Evolutionary conservation across 2,888 invertebrate species (phyloP), one percentile per base, ranked within the genome.

Genomic region (Pasiphila rectangulata): DNA sequence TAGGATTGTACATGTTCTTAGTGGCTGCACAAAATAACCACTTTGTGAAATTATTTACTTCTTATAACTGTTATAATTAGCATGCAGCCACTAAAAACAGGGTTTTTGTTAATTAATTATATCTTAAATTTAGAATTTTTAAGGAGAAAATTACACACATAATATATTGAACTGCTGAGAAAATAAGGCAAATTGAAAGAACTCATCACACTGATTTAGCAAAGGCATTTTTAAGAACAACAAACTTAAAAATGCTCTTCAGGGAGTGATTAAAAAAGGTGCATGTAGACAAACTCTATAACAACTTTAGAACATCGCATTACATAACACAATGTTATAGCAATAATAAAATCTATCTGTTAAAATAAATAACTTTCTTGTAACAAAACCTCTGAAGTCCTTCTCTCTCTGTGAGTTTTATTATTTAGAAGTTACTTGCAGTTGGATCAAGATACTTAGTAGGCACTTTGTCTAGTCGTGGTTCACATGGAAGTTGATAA

Each of bases 391-490:
- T 34, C 43, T 19, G 12, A 36, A 32, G 2, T 9, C 16, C 9
- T n/a, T 3, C n/a, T 17, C 17, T n/a, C n/a, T n/a, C 32, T 32
- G 7, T 25, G 21, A 44, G 37, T 29, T 21, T 37, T 25, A 34
- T 39, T 32, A 40, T 10, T 35, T 34, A 42, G 25, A 44, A 49
- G 35, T 38, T 32, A 35, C 43, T 29, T 35, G 47, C 50, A 46
- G 40, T 48, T 34, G 34, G 27, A 46, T 50, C 45, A 55, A 55
- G 46, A 57, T 37, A 64, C 59, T 67, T 56, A 60, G 56, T 71
- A 79, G 75, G 80, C 77, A 78, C 75, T 82, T 79, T 57, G 56
- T 64, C 60, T 60, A 62, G 57, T 61, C 58, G 56, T 49, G 51
- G 67, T 60, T 64, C 64, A 62, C 63, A 54, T 17, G 9, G 29